Base-by-base conservation (phyloP, 2,113 vertebrate species). In the Heliornis fulica region DNA sequence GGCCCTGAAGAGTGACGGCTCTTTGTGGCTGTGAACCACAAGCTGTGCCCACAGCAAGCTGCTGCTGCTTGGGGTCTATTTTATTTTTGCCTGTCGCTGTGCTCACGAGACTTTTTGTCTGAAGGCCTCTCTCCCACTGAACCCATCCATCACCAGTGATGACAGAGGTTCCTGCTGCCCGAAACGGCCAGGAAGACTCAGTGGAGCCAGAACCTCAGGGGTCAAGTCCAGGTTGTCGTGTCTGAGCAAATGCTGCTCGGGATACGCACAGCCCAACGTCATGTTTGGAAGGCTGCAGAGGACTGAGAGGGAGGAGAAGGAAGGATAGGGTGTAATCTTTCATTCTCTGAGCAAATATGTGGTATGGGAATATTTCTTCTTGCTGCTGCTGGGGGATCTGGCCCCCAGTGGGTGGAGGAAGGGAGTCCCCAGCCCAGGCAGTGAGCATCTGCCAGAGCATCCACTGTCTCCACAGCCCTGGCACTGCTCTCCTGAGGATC, bases 211-310 rank as follows among this genome's bases (percentile, higher is more conserved):
- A 97, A 98, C 97, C 97, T 88, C 98, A 97, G 98, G 97, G 98
- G 98, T 98, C 98, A 98, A 98, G 98, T 98, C 98, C 98, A 98
- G 98, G 98, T 97, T 98, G 98, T 97, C 26, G 23, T 70, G 91
- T 95, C 96, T 96, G 87, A 96, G 90, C 0, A 0, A 95, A 70
- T 0, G 3, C 79, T 87, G 86, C 86, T 94, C 76, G 79, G 95
- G 92, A 94, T 94, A 92, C 80, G 13, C 34, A 4, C 3, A 15
- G 93, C 51, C 71, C 31, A 12, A 23, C 54, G 9, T 86, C 65
- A 15, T 45, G 16, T 92, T 96, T 83, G 86, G 85, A 93, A 86
- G 86, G 86, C 95, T 91, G 81, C 5, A 4, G 53, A 90, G 93
- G 89, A 96, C 93, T 11, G 2, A 40, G 84, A 96, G 92, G 96